A percentile compares a stretch with the other conserved stretches of the same genome.
Evolutionary conservation across 2,797 vertebrate species (phyloP).

Genomic region (Anabas testudineus): DNA sequence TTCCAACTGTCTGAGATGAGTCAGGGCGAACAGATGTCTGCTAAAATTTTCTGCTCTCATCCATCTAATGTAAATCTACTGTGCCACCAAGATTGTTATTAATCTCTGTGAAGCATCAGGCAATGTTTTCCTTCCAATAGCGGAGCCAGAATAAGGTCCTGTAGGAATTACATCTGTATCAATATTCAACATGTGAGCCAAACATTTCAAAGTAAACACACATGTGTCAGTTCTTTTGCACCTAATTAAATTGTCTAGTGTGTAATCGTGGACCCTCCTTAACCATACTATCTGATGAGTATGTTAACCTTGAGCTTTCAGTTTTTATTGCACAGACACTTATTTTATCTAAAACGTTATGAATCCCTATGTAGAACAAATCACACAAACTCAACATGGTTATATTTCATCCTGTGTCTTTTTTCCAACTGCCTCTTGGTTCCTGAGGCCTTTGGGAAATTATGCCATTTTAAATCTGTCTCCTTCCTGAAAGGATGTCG

Average conservation of each 20-base stretch:
- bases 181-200: slow-evolving; percentile 44
- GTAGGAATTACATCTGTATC: slow-evolving; percentile 42
- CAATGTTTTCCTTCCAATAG: slow-evolving; percentile 49
- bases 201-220: slow-evolving; percentile 42
- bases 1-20: slow-evolving; percentile 67
- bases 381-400: slow-evolving; percentile 45
- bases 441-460: slow-evolving; percentile 67
- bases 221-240: slow-evolving; percentile 25
- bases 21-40: slow-evolving; percentile 72
- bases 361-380: slow-evolving; percentile 47
- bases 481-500: slow-evolving; percentile 64
- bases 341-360: slow-evolving; percentile 40
- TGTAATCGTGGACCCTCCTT: slow-evolving; percentile 45
- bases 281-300: slow-evolving; percentile 40
- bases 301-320: slow-evolving; percentile 44
- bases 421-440: slow-evolving; percentile 57
- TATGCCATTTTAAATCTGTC: slow-evolving; percentile 70
- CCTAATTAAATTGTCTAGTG: slow-evolving; percentile 42
- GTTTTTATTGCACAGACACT: slow-evolving; percentile 34
- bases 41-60: slow-evolving; percentile 69
- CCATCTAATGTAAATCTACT: slow-evolving; percentile 60
- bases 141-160: slow-evolving; percentile 49
- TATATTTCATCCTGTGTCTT: slow-evolving; percentile 61
- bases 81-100: slow-evolving; percentile 66
- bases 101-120: slow-evolving; percentile 60